Percentiles rank a stretch among this genome's conserved stretches.
Conservation (phyloP, 2,888 invertebrate species). For the Marronus borbonicus region DNA sequence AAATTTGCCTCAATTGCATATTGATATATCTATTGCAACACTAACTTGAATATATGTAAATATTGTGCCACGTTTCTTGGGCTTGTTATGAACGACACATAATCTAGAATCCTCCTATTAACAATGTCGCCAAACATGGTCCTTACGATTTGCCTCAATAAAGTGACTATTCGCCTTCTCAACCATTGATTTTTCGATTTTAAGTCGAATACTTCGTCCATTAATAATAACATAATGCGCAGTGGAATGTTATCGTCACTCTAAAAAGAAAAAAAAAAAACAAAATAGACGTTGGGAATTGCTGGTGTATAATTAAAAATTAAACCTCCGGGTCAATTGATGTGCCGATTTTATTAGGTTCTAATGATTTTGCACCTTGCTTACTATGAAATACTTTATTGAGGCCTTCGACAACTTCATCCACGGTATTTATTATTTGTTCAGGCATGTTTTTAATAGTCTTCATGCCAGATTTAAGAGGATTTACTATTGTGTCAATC, state of each 20-base stretch:
- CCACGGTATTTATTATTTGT: conserved; percentile 87
- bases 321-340: conserved; percentile 74
- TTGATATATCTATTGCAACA: conserved; percentile 53
- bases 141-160: conserved; percentile 84
- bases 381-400: conserved; percentile 82
- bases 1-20: too few species aligned
- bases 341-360: conserved; percentile 70
- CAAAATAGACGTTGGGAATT: neutral
- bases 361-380: conserved; percentile 66
- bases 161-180: conserved; percentile 81
- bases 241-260: conserved; percentile 84
- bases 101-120: conserved; percentile 89
- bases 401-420: conserved; percentile 87
- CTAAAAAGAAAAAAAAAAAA: conserved; percentile 66
- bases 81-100: conserved; percentile 89
- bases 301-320: neutral
- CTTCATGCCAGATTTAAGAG: conserved; percentile 87
- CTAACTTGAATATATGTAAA: conserved; percentile 87
- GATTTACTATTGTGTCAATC: conserved; percentile 72
- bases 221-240: conserved; percentile 83
- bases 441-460: conserved; percentile 92
- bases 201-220: conserved; percentile 90
- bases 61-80: conserved; percentile 92
- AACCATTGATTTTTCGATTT: conserved; percentile 88
- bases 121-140: conserved; percentile 88